Evolutionary conservation across 2,113 vertebrate species (phyloP).

Genomic region (Accipiter cooperii): DNA sequence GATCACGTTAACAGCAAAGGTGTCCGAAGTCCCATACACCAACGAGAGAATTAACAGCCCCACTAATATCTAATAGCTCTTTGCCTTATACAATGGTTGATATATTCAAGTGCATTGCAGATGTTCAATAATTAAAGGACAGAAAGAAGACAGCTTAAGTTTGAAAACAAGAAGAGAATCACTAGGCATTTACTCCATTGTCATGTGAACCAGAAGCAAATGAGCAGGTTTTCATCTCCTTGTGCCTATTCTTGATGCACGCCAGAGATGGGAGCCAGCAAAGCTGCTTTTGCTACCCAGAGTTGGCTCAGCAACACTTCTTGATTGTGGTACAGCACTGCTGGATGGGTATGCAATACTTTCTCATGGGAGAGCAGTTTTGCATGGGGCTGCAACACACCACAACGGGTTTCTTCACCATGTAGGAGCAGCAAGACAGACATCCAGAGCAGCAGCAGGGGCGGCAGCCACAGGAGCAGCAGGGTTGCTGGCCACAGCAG

Average conservation of each 20-base stretch:
- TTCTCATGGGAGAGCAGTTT: background rate
- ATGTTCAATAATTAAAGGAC: background rate
- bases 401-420: conserved; percentile 8
- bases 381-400: background rate
- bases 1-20: background rate
- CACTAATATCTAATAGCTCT: background rate
- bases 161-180: background rate
- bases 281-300: background rate
- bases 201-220: background rate
- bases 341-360: conserved; percentile 23
- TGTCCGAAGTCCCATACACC: background rate
- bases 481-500: background rate
- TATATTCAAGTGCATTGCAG: background rate
- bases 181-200: accelerated
- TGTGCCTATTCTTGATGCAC: background rate
- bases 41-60: background rate
- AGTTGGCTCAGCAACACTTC: background rate
- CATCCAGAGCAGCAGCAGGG: background rate
- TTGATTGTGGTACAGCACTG: conserved; percentile 22
- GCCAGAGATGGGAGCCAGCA: accelerated
- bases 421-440: background rate
- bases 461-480: background rate
- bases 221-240: background rate
- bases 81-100: background rate
- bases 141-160: background rate